Conservation (phyloP, 2,888 invertebrate species). For the Timandra comae region DNA sequence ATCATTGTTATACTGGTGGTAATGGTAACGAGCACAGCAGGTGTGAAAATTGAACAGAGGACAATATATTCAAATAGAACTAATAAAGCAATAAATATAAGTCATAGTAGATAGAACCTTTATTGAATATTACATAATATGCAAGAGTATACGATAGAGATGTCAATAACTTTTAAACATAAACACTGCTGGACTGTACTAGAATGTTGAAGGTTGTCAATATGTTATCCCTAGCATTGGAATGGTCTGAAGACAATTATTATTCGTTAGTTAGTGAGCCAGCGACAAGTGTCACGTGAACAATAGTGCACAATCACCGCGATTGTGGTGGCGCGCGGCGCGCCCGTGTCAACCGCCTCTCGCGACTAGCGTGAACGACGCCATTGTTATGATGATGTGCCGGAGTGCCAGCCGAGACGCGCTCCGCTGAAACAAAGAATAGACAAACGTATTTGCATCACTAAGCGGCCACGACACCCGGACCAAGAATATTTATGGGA, state of each 20-base stretch:
- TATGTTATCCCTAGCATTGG: too few species aligned
- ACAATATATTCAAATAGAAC: too few species aligned
- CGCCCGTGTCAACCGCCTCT: constrained; percentile 62
- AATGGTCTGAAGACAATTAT: constrained; percentile 40
- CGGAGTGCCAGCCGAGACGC: constrained; percentile 28
- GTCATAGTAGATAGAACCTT: too few species aligned
- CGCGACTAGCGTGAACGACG: constrained; percentile 52
- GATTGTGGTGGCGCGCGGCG: constrained; percentile 41
- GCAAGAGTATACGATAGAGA: too few species aligned
- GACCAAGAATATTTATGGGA: constrained; percentile 34
- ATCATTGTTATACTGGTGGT: too few species aligned
- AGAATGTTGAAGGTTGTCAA: too few species aligned
- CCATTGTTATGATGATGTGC: constrained; percentile 68
- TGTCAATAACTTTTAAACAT: too few species aligned
- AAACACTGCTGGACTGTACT: too few species aligned
- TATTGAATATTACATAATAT: too few species aligned
- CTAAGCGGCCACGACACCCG: constrained; percentile 32
- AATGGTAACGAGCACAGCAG: too few species aligned
- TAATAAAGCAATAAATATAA: too few species aligned
- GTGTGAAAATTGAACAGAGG: too few species aligned
- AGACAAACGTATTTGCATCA: constrained; percentile 49
- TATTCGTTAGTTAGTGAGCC: constrained; percentile 42
- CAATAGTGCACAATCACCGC: constrained; percentile 66
- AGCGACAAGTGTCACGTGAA: constrained; percentile 42
- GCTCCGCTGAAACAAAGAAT: constrained; percentile 58